phyloP scores from a whole-genome alignment of 1,140 invertebrate genomes.

The Dolichoris vasculosae region DNA sequence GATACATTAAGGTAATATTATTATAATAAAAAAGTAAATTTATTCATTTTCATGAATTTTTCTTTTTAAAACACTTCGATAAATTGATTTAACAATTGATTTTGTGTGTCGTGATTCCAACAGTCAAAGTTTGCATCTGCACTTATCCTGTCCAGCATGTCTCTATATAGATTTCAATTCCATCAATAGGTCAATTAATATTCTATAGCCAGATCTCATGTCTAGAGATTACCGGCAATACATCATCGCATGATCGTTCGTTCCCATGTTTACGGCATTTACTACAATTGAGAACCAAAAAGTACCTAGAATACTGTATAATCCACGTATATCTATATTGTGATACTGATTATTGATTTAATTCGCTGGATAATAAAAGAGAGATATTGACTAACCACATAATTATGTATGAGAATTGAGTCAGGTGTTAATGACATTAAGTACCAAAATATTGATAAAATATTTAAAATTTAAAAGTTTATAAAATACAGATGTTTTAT shows the following conservation, averaged over 20 bases:
- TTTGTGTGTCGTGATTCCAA: neutral
- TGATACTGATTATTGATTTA: neutral
- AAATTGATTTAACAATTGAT: no score
- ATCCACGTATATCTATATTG: neutral
- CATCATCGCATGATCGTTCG: neutral
- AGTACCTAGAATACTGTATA: neutral
- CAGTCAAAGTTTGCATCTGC: neutral
- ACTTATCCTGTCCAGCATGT: neutral
- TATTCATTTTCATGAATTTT: no score
- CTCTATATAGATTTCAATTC: neutral
- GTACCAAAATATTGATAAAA: neutral
- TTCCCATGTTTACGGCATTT: neutral
- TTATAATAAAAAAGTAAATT: no score
- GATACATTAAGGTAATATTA: no score
- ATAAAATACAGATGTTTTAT: neutral
- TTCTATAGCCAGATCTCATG: neutral
- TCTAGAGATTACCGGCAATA: neutral
- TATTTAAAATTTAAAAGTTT: neutral
- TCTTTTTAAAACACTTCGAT: no score
- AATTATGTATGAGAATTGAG: neutral
- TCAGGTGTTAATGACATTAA: neutral
- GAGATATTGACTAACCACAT: neutral
- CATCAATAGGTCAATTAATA: constrained; percentile 15
- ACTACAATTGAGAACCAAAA: neutral
- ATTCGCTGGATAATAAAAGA: neutral